A percentile compares a stretch with the other conserved stretches of the same genome.
These are phyloP conservation scores for Oxygymnocypris stewartii DNA, from an alignment of 2,113 vertebrate species.

Conservation along the genomic window DNA sequence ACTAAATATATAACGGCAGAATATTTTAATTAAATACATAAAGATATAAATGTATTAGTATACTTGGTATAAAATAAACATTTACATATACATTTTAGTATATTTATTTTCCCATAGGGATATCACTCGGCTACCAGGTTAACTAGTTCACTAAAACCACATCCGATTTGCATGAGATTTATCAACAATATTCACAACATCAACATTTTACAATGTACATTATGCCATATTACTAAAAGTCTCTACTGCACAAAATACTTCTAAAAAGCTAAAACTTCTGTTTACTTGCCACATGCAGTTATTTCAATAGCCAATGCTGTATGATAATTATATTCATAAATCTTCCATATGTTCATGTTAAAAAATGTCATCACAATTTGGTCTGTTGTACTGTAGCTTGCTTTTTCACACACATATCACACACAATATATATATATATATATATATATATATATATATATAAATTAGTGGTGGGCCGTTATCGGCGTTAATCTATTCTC, in stretches of 20 bases:
- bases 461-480: no score
- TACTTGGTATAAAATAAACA: no score
- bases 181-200: background rate
- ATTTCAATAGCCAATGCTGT: background rate
- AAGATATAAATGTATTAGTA: no score
- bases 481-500: no score
- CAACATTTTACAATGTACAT: background rate
- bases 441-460: no score
- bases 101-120: background rate
- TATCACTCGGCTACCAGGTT: background rate
- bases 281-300: background rate
- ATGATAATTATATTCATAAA: background rate
- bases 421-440: no score
- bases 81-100: no score
- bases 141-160: background rate
- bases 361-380: no score
- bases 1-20: no score
- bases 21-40: no score
- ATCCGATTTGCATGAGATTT: background rate
- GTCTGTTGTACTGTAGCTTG: background rate
- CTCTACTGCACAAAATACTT: background rate
- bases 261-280: background rate
- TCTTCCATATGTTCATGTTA: background rate
- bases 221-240: background rate
- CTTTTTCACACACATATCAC: no score